Evolutionary conservation across 2,888 invertebrate species (phyloP).

Genomic region (Lycocerus yunnanus): DNA sequence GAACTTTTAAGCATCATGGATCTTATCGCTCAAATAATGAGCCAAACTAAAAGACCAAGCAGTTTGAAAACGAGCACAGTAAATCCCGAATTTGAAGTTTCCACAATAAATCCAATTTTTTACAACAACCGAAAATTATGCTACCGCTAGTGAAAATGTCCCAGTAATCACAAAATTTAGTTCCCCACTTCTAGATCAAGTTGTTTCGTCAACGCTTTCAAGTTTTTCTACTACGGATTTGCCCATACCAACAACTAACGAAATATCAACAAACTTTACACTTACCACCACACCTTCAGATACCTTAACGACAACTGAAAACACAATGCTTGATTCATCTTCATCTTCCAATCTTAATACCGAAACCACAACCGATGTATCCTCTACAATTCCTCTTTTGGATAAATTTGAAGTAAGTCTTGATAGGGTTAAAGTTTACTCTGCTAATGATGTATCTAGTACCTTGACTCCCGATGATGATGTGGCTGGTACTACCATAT

Average conservation of each 20-base stretch:
- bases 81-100: neutral
- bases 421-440: slow-evolving; percentile 50
- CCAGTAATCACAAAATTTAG: neutral
- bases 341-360: neutral
- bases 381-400: slow-evolving; percentile 53
- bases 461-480: slow-evolving; percentile 57
- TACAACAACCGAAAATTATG: neutral
- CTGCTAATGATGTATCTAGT: slow-evolving; percentile 51
- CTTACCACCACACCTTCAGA: neutral
- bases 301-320: slow-evolving; percentile 15
- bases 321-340: slow-evolving; percentile 29
- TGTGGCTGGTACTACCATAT: slow-evolving; percentile 59
- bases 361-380: slow-evolving; percentile 43
- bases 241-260: neutral
- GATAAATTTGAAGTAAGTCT: slow-evolving; percentile 53
- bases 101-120: neutral
- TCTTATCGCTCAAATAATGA: neutral
- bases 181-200: neutral
- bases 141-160: neutral
- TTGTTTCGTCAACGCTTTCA: neutral
- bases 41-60: neutral
- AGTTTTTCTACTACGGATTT: neutral
- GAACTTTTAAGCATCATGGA: neutral
- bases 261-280: neutral
- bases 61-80: neutral